Percentiles rank a stretch among this genome's conserved stretches.
Conservation (phyloP, 2,888 invertebrate species). For the Cheilosia variabilis region DNA sequence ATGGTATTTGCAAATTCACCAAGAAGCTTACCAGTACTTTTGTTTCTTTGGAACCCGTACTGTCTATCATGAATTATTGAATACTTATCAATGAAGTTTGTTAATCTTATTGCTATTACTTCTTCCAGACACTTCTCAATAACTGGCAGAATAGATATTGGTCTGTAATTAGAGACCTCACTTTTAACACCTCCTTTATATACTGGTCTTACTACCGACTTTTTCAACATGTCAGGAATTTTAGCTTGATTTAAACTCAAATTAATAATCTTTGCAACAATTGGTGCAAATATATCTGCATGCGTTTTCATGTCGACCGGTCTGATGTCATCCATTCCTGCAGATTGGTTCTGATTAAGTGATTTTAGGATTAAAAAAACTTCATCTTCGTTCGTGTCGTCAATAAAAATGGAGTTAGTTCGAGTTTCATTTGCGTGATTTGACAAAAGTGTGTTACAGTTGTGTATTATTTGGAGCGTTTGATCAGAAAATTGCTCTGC, state of each 20-base stretch:
- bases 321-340: neutral
- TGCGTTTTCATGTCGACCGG: neutral
- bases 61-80: conserved; percentile 1
- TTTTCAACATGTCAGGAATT: neutral
- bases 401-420: neutral
- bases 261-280: neutral
- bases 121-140: conserved; percentile 16
- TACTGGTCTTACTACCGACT: neutral
- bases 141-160: neutral
- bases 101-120: conserved; percentile 2
- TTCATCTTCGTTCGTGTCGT: neutral
- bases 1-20: conserved; percentile 15
- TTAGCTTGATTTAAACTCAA: neutral
- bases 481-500: neutral
- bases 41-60: conserved; percentile 35
- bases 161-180: neutral
- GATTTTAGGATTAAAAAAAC: neutral
- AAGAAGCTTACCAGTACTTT: conserved; percentile 25
- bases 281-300: neutral
- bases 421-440: neutral
- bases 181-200: neutral
- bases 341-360: neutral
- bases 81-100: conserved; percentile 5
- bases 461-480: neutral
- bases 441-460: neutral